Percentiles rank a stretch among this genome's conserved stretches.
Conservation (phyloP, 2,888 invertebrate genomes). For the Zaprionus bogoriensis region DNA sequence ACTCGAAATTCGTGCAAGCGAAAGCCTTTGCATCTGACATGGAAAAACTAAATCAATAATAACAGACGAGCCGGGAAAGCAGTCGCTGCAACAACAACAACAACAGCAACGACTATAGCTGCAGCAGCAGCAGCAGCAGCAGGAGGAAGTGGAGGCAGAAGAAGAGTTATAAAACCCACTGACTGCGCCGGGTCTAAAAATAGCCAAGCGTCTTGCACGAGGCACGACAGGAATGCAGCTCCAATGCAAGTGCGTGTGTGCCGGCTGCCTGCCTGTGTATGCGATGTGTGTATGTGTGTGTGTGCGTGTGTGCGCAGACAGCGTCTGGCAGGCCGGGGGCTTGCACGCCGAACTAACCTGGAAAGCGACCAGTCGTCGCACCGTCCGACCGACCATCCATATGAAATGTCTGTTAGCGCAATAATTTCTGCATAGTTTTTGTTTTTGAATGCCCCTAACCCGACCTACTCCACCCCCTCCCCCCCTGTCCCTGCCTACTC, state of each 20-base stretch:
- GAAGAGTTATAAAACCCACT: conserved; percentile 48
- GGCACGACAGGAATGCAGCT: conserved; percentile 71
- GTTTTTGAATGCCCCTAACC: background rate
- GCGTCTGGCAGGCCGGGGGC: conserved; percentile 51
- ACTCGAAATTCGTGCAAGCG: conserved; percentile 29
- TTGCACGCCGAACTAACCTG: conserved; percentile 48
- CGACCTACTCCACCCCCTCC: background rate
- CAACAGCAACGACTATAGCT: background rate
- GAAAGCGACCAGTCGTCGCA: conserved; percentile 3
- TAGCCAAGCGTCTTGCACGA: conserved; percentile 52
- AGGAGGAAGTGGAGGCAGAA: background rate
- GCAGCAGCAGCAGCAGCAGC: background rate
- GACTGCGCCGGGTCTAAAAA: conserved; percentile 66
- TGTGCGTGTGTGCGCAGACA: conserved; percentile 48
- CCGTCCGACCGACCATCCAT: conserved; percentile 43
- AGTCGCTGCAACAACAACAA: background rate
- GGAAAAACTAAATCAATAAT: conserved; percentile 54
- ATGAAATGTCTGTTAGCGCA: conserved; percentile 73
- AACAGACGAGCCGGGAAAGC: conserved; percentile 24
- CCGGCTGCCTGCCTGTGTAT: conserved; percentile 11
- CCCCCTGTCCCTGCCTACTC: background rate
- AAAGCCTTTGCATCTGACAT: conserved; percentile 27
- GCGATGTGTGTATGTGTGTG: conserved; percentile 11
- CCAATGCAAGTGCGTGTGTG: conserved; percentile 52
- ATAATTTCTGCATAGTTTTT: conserved; percentile 43